Conservation (phyloP, 2,113 vertebrate species). For the Cygnus buccinator region DNA sequence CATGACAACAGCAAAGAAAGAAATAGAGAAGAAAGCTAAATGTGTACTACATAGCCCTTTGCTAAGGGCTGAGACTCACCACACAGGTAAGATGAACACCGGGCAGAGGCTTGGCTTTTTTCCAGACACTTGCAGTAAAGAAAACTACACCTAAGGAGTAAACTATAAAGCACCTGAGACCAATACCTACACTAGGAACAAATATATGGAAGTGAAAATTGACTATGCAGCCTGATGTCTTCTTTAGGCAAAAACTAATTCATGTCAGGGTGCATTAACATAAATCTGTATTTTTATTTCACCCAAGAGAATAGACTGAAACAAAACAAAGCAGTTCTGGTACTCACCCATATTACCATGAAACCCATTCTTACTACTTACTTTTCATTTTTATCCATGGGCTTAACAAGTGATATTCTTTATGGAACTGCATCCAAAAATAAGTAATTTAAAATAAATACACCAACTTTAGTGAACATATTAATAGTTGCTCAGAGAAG, state of each 20-base stretch:
- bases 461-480: not conserved
- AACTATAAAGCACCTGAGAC: not conserved
- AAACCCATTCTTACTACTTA: not conserved
- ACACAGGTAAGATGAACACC: not conserved
- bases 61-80: not conserved
- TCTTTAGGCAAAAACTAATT: not conserved
- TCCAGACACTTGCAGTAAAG: not conserved
- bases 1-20: not conserved
- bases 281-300: not conserved
- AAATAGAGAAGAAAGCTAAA: not conserved
- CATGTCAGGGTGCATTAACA: not conserved
- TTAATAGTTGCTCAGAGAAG: not conserved
- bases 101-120: not conserved
- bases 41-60: not conserved
- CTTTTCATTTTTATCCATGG: not conserved
- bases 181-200: not conserved
- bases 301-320: not conserved
- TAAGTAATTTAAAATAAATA: not conserved
- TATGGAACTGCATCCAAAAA: not conserved
- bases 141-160: not conserved
- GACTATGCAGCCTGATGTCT: not conserved
- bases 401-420: not conserved
- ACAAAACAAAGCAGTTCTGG: not conserved
- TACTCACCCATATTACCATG: not conserved
- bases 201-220: not conserved